These are phyloP conservation scores for Thyatira batis DNA, from an alignment of 2,888 invertebrate genomes.

Conservation along the genomic window DNA sequence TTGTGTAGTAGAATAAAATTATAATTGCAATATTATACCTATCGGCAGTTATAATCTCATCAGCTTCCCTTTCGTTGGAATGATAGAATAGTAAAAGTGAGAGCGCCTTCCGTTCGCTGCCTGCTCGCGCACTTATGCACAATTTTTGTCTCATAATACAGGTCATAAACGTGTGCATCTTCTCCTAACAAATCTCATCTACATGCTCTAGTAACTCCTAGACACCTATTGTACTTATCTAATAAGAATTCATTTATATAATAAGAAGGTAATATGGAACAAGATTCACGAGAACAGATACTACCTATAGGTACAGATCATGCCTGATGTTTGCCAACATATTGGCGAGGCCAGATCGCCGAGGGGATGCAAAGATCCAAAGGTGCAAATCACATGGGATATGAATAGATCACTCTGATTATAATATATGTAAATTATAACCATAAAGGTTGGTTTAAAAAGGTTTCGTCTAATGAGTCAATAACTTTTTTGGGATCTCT, in stretches of 20 bases:
- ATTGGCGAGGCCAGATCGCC: too few species aligned
- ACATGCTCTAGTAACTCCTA: constrained; percentile 4
- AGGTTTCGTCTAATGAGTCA: too few species aligned
- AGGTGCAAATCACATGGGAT: too few species aligned
- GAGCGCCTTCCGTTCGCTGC: constrained; percentile 34
- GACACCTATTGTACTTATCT: constrained; percentile 11
- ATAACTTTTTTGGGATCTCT: too few species aligned
- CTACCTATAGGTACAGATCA: too few species aligned
- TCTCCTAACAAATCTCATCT: constrained; percentile 5
- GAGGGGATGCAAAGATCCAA: too few species aligned
- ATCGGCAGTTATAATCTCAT: constrained; percentile 48
- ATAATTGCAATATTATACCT: constrained; percentile 30
- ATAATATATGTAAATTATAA: too few species aligned
- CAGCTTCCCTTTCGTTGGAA: constrained; percentile 53
- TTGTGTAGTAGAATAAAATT: constrained; percentile 14
- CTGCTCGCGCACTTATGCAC: constrained; percentile 14
- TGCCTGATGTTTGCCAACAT: too few species aligned
- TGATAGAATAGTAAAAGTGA: constrained; percentile 64
- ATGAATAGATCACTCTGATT: too few species aligned
- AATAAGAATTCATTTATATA: constrained; percentile 23
- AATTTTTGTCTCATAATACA: constrained; percentile 12
- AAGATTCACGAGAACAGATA: too few species aligned
- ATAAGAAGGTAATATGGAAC: too few species aligned
- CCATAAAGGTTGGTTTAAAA: too few species aligned
- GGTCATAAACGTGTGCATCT: constrained; percentile 16